Base-by-base conservation (phyloP, 2,113 vertebrate species). In the Centropus bengalensis region DNA sequence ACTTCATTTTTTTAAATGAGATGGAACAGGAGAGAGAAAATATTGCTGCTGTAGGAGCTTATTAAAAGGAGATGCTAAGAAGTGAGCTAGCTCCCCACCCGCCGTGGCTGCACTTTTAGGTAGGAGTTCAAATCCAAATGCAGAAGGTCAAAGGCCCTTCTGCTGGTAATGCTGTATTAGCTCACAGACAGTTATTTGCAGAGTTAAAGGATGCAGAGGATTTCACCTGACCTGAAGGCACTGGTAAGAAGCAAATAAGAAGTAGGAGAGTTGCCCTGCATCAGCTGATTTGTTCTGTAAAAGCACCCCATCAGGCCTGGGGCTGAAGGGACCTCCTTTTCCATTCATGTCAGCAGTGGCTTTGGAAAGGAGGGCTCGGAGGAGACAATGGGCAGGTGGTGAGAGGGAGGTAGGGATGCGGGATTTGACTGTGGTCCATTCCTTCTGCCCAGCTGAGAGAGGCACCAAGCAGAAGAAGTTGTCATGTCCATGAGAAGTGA, bases 31-130 rank as follows among this genome's bases (percentile, higher is more conserved):
- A 64, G 74, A 60, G 84, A 77, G 54, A 76, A 78, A 49, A 73
- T 45, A 45, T 3, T 69, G 52, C 69, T 66, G 51, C 52, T 18
- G 62, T 42, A 94, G 54, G 56, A 82, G 62, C 54, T 95, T 15
- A 8, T 89, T 86, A 68, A 91, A 56, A 82, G 73, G 74, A 79
- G 63, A 17, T 58, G 51, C 27, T 51, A 84, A 66, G 54, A 91
- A 24, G 20, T 0, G 1, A 91, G 32, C 40, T 1, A 5, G 33
- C 44, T 42, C 10, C 47, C 47, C 1, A 1, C 17, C 0, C 1
- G 9, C 54, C 2, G 1, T 1, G 21, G 21, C 40, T 0, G 0
- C 49, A 55, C 42, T 66, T 63, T 14, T 81, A 45, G 40, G 16
- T 8, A 12, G 42, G 38, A 67, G 38, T 22, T 90, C 80, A 51